phyloP scores from a whole-genome alignment of 1,140 invertebrate genomes.

The Ephestia elutella region DNA sequence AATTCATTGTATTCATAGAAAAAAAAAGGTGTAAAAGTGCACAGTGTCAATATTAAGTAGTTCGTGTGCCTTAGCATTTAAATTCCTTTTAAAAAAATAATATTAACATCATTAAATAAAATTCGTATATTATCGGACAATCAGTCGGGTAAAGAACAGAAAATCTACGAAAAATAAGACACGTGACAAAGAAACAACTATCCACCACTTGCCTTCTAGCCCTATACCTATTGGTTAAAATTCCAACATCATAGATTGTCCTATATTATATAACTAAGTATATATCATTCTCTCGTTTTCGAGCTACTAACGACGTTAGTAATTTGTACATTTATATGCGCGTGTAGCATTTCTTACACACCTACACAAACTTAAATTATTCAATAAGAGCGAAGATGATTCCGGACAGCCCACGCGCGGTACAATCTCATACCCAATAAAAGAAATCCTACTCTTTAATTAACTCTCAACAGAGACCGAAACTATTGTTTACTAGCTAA shows the following conservation, averaged over 20 bases:
- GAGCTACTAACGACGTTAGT: slow-evolving; percentile 33
- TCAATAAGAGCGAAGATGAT: slow-evolving; percentile 3
- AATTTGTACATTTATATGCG: slow-evolving; percentile 46
- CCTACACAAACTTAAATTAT: background rate
- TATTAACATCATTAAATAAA: slow-evolving; percentile 19
- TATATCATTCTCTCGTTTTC: slow-evolving; percentile 44
- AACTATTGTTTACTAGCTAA: slow-evolving; percentile 54
- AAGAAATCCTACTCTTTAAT: slow-evolving; percentile 34
- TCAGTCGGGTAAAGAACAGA: slow-evolving; percentile 30
- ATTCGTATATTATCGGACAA: slow-evolving; percentile 18
- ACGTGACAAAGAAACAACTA: slow-evolving; percentile 15
- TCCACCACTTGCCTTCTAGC: slow-evolving; percentile 23
- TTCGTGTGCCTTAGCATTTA: slow-evolving; percentile 25
- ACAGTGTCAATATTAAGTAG: slow-evolving; percentile 27
- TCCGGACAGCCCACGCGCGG: slow-evolving; percentile 18
- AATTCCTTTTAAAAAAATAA: slow-evolving; percentile 15
- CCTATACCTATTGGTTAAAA: slow-evolving; percentile 33
- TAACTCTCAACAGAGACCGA: slow-evolving; percentile 49
- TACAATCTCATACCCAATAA: slow-evolving; percentile 29
- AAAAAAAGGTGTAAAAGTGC: slow-evolving; percentile 6
- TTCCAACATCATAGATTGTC: slow-evolving; percentile 48
- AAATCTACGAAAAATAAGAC: slow-evolving; percentile 16
- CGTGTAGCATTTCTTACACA: background rate
- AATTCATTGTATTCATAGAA: slow-evolving; percentile 1
- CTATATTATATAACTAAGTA: slow-evolving; percentile 46